A percentile compares a stretch with the other conserved stretches of the same genome.
Conservation (phyloP, 1,140 invertebrate species). For the Hylaeus volcanicus region DNA sequence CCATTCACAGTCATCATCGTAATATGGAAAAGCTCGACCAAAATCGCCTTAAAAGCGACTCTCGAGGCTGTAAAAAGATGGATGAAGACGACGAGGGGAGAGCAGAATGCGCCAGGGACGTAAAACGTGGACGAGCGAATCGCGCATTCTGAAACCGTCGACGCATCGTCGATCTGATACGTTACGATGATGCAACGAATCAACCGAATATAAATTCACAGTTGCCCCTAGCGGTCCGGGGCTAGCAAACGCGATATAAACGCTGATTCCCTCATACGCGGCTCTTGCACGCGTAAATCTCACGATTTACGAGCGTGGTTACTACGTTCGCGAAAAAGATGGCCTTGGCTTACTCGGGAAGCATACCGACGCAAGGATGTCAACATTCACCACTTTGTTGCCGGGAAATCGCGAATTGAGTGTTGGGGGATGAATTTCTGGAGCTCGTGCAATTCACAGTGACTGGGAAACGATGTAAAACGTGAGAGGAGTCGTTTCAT, state of each 20-base stretch:
- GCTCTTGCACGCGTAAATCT: slow-evolving; percentile 40
- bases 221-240: background rate
- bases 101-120: background rate
- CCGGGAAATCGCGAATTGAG: background rate
- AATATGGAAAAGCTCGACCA: too few species aligned
- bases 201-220: slow-evolving; percentile 46
- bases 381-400: background rate
- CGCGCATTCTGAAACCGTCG: background rate
- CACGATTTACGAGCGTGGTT: slow-evolving; percentile 27
- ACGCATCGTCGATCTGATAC: slow-evolving; percentile 26
- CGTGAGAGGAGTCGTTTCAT: too few species aligned
- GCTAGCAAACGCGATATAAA: slow-evolving; percentile 31
- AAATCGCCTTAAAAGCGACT: too few species aligned
- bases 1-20: too few species aligned
- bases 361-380: background rate
- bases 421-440: background rate
- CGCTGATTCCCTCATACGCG: slow-evolving; percentile 11
- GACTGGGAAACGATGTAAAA: too few species aligned
- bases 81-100: background rate
- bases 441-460: too few species aligned
- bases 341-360: slow-evolving; percentile 5
- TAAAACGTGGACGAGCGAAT: slow-evolving; percentile 3
- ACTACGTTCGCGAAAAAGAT: slow-evolving; percentile 17
- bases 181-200: slow-evolving; percentile 39
- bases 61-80: too few species aligned